Evolutionary conservation across 2,797 vertebrate genomes (phyloP).

Genomic region (Geotrypetes seraphini): DNA sequence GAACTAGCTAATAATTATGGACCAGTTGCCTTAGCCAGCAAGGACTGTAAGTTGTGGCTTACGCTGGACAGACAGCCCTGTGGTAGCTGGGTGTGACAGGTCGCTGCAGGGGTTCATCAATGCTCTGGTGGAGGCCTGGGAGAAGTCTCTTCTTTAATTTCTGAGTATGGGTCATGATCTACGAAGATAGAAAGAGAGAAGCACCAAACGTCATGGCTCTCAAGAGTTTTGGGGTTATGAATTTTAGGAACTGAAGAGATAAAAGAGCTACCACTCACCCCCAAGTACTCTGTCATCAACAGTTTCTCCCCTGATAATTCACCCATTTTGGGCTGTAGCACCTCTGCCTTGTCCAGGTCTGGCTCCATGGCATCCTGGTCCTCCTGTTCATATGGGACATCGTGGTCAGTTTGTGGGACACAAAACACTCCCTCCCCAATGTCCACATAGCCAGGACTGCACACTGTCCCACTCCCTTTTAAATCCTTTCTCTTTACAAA

Average conservation of each 20-base stretch:
- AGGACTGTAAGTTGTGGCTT: too few species aligned
- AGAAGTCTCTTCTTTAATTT: slow-evolving; percentile 62
- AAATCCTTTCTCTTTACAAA: too few species aligned
- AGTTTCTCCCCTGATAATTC: slow-evolving; percentile 86
- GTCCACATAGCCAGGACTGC: too few species aligned
- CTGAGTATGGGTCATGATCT: slow-evolving; percentile 90
- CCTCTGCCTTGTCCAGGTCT: slow-evolving; percentile 81
- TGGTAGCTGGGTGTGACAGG: slow-evolving; percentile 77
- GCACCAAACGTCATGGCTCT: neutral
- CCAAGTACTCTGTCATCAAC: slow-evolving; percentile 86
- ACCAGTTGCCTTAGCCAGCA: too few species aligned
- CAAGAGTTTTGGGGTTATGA: neutral
- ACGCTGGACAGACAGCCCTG: slow-evolving; percentile 42
- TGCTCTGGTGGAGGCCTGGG: slow-evolving; percentile 35
- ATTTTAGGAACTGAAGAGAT: too few species aligned
- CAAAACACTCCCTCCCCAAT: too few species aligned
- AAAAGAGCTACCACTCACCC: slow-evolving; percentile 53
- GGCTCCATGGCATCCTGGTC: slow-evolving; percentile 64
- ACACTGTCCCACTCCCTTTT: too few species aligned
- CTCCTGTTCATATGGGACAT: slow-evolving; percentile 58
- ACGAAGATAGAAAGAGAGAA: neutral
- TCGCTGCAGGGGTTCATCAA: slow-evolving; percentile 74
- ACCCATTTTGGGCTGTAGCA: slow-evolving; percentile 70
- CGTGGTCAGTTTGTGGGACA: too few species aligned
- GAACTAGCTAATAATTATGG: too few species aligned